These are phyloP conservation scores for Pegoplata infirma DNA, from an alignment of 2,888 invertebrate species.

Conservation along the genomic window DNA sequence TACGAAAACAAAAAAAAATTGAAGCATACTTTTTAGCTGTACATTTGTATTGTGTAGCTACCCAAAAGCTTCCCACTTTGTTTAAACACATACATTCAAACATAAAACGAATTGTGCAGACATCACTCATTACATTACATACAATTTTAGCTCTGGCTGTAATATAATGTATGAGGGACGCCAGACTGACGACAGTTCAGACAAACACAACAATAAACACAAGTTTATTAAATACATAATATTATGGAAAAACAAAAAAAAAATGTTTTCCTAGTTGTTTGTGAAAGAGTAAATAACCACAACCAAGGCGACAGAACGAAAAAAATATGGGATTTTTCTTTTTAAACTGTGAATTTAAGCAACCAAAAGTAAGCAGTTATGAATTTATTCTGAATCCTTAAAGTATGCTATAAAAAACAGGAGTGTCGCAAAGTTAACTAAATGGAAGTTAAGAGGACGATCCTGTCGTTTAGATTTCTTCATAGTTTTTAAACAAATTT, in stretches of 20 bases:
- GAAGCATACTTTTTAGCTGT: constrained; percentile 51
- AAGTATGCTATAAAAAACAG: no score
- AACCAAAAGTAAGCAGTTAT: no score
- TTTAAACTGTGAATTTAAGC: no score
- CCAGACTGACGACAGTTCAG: constrained; percentile 57
- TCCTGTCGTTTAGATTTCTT: no score
- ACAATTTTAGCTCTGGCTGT: constrained; percentile 6
- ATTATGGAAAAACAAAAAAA: constrained; percentile 12
- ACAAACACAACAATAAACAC: constrained; percentile 46
- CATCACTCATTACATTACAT: constrained; percentile 47
- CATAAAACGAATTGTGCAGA: constrained; percentile 50
- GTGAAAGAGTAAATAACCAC: neutral
- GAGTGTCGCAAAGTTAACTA: no score
- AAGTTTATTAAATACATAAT: constrained; percentile 48
- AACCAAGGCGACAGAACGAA: neutral
- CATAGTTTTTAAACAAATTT: no score
- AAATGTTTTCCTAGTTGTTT: constrained; percentile 8
- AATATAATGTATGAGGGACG: constrained; percentile 41
- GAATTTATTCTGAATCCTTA: no score
- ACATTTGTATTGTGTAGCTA: neutral
- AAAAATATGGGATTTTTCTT: no score
- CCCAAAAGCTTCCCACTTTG: constrained; percentile 31
- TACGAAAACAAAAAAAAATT: constrained; percentile 7
- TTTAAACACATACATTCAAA: constrained; percentile 28
- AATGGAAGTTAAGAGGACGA: no score